A percentile compares a stretch with the other conserved stretches of the same genome.
Conservation (phyloP, 2,888 invertebrate genomes). For the Dendrolimus houi region DNA sequence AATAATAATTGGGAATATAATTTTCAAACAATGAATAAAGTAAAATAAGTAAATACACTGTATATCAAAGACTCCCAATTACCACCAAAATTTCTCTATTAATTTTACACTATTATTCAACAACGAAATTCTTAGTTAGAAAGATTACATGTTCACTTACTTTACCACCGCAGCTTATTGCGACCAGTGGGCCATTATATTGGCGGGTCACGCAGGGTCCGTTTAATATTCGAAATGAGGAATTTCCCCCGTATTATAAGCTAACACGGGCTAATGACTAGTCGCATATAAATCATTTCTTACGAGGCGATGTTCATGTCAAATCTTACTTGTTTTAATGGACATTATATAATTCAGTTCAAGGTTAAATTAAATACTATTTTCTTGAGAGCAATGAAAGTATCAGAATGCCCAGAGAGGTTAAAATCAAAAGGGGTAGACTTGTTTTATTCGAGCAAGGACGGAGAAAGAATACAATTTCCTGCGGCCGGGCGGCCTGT, state of each 20-base stretch:
- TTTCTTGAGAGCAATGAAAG: too few relatives aligned
- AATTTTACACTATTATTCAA: too few relatives aligned
- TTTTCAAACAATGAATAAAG: too few relatives aligned
- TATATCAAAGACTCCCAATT: too few relatives aligned
- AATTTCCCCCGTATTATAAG: neutral
- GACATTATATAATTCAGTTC: neutral
- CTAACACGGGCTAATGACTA: neutral
- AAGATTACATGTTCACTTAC: neutral
- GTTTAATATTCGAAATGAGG: neutral
- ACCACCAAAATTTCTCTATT: too few relatives aligned
- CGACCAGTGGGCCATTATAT: constrained; percentile 8
- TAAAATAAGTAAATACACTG: too few relatives aligned
- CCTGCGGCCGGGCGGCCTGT: too few relatives aligned
- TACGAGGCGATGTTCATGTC: neutral
- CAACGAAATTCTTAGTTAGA: neutral
- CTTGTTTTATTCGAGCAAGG: too few relatives aligned
- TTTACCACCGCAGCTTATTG: constrained; percentile 7
- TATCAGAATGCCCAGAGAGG: too few relatives aligned
- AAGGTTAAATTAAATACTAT: neutral
- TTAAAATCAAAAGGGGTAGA: too few relatives aligned
- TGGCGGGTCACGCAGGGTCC: constrained; percentile 9
- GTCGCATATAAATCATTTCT: neutral
- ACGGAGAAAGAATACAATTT: too few relatives aligned
- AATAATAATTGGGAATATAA: too few relatives aligned
- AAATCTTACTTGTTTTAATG: neutral